Evolutionary conservation across 1,140 invertebrate genomes (phyloP), one percentile per base, ranked within the genome.

Genomic region (Trinorchestia longiramus): DNA sequence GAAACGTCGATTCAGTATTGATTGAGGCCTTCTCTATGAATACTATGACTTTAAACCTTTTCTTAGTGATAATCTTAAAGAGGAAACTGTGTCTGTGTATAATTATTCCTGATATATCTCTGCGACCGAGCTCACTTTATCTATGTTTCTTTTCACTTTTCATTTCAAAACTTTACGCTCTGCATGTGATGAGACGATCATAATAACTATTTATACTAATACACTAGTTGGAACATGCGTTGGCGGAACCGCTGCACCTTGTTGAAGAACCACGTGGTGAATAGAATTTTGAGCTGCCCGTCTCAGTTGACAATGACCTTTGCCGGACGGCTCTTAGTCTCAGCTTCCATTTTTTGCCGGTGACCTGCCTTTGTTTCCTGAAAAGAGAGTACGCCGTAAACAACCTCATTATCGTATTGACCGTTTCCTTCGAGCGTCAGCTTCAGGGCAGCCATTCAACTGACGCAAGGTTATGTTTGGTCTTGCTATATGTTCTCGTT

Each of bases 371-470:
- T 94, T 45, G 43, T 94, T 40, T n/a, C 92, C 92, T 94, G 92
- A 94, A 94, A 94, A 94, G 92, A 44, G 92, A 94, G 92, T 94
- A 47, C 43, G 92, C 44, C 92, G 92, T 94, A 94, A 94, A 94
- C 92, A 94, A 94, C 92, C 92, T 47, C 92, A 94, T 94, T 94
- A 94, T 45, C 92, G 92, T 94, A 94, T 94, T 94, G 92, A 94
- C 92, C 92, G 44, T 47, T 23, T 94, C 92, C 92, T 45, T 47
- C 1, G 40, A 94, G 92, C 44, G 44, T 47, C 92, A 42, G 36
- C 88, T 90, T 90, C 87, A 15, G 87, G 87, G 36, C 11, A 6
- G 36, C 41, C 87, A 41, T 41, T 15, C 87, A 87, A 36, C 87
- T 40, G n/a, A n/a, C 47, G 19, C 47, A 53, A 19, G 47, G 6